Evolutionary conservation across 2,888 invertebrate genomes (phyloP), one percentile per base, ranked within the genome.

Genomic region (Torymus auratus): DNA sequence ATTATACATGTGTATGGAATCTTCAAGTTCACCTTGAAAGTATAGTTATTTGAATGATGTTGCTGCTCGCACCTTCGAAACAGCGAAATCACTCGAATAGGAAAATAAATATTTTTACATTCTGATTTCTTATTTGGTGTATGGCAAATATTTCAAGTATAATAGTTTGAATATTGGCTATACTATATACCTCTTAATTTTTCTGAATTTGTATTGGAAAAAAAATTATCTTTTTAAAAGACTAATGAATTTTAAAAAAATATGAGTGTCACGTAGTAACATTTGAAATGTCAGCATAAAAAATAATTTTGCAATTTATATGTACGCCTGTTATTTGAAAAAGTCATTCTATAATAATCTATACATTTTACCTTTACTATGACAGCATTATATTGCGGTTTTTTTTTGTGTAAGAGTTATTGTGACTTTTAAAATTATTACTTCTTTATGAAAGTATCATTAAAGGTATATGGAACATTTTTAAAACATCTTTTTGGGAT

Each of bases 91-190:
- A 23, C n/a, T 12, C n/a, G n/a, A n/a, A n/a, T n/a, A n/a, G 72
- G 64, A 80, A 75, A 81, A 81, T 85, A 84, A 86, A 85, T 86
- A 85, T 86, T 86, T 86, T 86, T 84, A 64, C 71, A 85, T 80
- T 76, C 81, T 82, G 85, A 86, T 85, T 86, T 85, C 83, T 84
- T 84, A 11, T 17, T 67, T 12, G 4, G 12, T 13, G 4, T 53
- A 17, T 20, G 20, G 20, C 20, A 61, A 17, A 52, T 17, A 61
- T 61, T 61, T 52, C 7, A 41, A 41, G 41, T 41, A 41, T 7
- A 7, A 41, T 1, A 41, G 0, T 41, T 41, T 7, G 7, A 41
- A 41, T 41, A 7, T 41, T 41, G 7, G 41, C 7, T 41, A 7
- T 41, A 41, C 41, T 7, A 41, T 28, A 7, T 41, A 5, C 5